Evolutionary conservation across 92 coral and sea anemone genomes (phyloP).

Genomic region (Blastomussa wellsi): DNA sequence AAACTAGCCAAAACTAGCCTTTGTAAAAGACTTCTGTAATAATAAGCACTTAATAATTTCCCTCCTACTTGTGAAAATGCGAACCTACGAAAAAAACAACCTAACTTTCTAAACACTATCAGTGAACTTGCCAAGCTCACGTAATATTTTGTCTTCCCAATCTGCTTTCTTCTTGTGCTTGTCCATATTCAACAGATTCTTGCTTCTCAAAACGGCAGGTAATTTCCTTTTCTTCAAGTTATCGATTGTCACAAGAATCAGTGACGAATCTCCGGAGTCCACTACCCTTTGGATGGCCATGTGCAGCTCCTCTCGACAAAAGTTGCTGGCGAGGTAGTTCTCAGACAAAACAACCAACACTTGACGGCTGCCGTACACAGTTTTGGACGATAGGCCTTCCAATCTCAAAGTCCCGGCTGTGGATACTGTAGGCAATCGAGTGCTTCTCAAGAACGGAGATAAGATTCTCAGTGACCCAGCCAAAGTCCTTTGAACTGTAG

Average conservation of each 20-base stretch:
- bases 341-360: slow-evolving; percentile 68
- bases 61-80: too few relatives aligned
- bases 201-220: slow-evolving; percentile 33
- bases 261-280: slow-evolving; percentile 18
- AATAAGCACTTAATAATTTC: too few relatives aligned
- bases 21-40: too few relatives aligned
- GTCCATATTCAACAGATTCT: slow-evolving; percentile 32
- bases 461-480: slow-evolving; percentile 48
- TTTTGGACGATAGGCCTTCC: slow-evolving; percentile 67
- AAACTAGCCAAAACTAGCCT: too few relatives aligned
- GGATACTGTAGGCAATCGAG: slow-evolving; percentile 58
- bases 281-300: slow-evolving; percentile 57
- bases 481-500: slow-evolving; percentile 43
- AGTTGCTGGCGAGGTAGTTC: slow-evolving; percentile 69
- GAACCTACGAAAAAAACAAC: too few relatives aligned
- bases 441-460: slow-evolving; percentile 43
- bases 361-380: slow-evolving; percentile 64
- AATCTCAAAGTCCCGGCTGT: slow-evolving; percentile 68
- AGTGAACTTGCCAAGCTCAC: not conserved
- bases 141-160: slow-evolving; percentile 23
- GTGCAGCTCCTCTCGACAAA: slow-evolving; percentile 65
- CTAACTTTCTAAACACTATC: not conserved
- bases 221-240: slow-evolving; percentile 20
- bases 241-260: slow-evolving; percentile 40
- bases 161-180: slow-evolving; percentile 30